Evolutionary conservation across 1,140 invertebrate species (phyloP).

Genomic region (Leptinotarsa undecemlineata): DNA sequence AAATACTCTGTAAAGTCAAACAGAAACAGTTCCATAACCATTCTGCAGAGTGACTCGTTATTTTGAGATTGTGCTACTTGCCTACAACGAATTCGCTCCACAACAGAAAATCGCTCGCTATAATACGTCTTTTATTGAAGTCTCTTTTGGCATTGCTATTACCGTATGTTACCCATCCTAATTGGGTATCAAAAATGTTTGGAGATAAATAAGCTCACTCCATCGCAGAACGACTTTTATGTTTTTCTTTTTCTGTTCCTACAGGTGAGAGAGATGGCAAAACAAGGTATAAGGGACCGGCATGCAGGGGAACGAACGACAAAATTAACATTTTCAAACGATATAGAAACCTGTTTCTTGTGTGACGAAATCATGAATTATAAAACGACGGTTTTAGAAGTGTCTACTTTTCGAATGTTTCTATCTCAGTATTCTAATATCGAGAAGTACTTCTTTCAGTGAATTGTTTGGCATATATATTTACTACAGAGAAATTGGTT

Average conservation of each 20-base stretch:
- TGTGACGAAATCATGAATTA: no score
- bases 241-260: background rate
- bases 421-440: no score
- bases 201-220: conserved; percentile 19
- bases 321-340: no score
- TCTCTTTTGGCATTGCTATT: conserved; percentile 22
- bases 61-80: background rate
- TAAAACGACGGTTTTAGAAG: no score
- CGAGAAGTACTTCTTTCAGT: no score
- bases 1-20: no score
- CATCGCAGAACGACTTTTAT: background rate
- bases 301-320: no score
- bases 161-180: conserved; percentile 25
- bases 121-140: conserved; percentile 27
- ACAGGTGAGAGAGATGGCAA: background rate
- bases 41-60: background rate
- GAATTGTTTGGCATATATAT: no score
- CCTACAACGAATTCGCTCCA: background rate
- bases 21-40: no score
- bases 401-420: no score
- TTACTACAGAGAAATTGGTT: no score
- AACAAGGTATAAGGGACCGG: background rate
- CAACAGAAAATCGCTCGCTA: conserved; percentile 19
- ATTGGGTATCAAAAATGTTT: conserved; percentile 17
- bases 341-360: no score